phyloP scores from a whole-genome alignment of 1,140 invertebrate species.

The Drosophila gunungcola region DNA sequence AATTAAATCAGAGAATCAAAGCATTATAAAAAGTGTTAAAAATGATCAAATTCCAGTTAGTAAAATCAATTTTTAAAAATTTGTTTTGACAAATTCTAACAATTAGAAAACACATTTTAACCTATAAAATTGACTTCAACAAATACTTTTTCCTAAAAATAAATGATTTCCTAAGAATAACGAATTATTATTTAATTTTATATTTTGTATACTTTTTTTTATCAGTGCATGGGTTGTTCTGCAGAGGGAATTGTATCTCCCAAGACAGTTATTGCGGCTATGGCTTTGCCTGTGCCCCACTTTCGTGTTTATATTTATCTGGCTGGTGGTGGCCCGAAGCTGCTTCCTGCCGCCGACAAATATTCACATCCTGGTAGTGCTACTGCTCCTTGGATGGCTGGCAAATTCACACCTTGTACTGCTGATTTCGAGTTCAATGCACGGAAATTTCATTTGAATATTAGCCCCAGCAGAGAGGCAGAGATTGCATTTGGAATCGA shows the following conservation, averaged over 20 bases:
- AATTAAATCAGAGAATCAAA: too few species aligned
- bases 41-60: too few species aligned
- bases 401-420: constrained; percentile 70
- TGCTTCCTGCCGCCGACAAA: constrained; percentile 35
- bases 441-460: constrained; percentile 67
- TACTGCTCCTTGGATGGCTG: constrained; percentile 30
- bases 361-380: constrained; percentile 25
- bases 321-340: constrained; percentile 31
- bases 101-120: too few species aligned
- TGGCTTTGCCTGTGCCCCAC: constrained; percentile 33
- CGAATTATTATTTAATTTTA: neutral
- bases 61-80: too few species aligned
- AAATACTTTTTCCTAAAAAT: neutral
- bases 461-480: constrained; percentile 35
- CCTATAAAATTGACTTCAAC: too few species aligned
- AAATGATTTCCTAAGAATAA: neutral
- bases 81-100: too few species aligned
- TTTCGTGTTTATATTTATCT: constrained; percentile 60
- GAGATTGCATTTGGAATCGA: constrained; percentile 62
- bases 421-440: constrained; percentile 56
- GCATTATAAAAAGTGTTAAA: too few species aligned
- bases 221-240: constrained; percentile 11
- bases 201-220: neutral
- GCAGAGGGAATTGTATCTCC: constrained; percentile 33
- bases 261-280: constrained; percentile 58